Evolutionary conservation across 2,113 vertebrate species (phyloP).

Genomic region (Micronisus gabar): DNA sequence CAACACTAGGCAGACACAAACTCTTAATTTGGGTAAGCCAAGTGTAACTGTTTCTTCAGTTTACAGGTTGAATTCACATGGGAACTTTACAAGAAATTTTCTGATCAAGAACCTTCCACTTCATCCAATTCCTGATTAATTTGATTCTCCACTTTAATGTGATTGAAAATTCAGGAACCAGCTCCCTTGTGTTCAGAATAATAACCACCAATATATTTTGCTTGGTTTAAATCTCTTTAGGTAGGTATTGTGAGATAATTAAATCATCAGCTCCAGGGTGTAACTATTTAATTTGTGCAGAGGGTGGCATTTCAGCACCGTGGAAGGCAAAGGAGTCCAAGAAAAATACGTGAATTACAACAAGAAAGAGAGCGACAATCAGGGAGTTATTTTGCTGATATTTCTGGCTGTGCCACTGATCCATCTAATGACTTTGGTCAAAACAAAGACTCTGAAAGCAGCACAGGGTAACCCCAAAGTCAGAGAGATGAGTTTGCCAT

Average conservation of each 20-base stretch:
- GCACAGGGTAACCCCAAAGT: background rate
- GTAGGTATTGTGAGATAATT: background rate
- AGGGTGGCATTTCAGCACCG: background rate
- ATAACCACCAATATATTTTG: background rate
- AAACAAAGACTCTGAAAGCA: background rate
- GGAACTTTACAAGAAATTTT: background rate
- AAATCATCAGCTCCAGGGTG: background rate
- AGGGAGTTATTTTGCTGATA: background rate
- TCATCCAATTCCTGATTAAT: slow-evolving; percentile 21
- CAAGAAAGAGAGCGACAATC: background rate
- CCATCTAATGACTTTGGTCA: background rate
- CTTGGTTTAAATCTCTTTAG: background rate
- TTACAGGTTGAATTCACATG: background rate
- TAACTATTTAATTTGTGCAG: background rate
- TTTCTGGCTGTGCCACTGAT: background rate
- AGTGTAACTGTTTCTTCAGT: background rate
- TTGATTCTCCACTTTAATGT: background rate
- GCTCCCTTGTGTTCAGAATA: background rate
- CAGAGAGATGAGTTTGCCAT: background rate
- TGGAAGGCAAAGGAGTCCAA: background rate
- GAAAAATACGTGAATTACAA: background rate
- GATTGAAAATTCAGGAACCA: background rate
- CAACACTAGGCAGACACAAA: background rate
- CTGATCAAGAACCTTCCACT: background rate
- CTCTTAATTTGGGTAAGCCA: background rate